Conservation (phyloP, 2,797 vertebrate species). For the Aphelocoma californica region DNA sequence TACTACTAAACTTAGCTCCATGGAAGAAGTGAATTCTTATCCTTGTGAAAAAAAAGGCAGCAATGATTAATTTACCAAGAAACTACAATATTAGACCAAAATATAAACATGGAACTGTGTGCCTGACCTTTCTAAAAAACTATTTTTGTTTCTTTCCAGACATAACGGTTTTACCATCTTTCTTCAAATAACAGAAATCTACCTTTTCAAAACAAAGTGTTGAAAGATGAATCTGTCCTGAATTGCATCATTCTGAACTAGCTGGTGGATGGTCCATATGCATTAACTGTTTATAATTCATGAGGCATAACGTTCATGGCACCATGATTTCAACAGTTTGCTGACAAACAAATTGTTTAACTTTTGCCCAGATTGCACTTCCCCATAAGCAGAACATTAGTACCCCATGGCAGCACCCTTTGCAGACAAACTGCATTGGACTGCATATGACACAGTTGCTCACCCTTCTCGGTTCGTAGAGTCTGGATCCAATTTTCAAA, state of each 20-base stretch:
- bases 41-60: neutral
- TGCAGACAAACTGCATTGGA: conserved; percentile 9
- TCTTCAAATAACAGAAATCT: conserved; percentile 65
- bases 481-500: conserved; percentile 77
- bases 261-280: neutral
- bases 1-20: neutral
- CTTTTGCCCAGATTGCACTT: conserved; percentile 24
- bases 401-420: neutral
- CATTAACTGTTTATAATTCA: neutral
- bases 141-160: conserved; percentile 37
- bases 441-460: conserved; percentile 5
- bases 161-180: conserved; percentile 59
- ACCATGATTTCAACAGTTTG: neutral
- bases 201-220: conserved; percentile 55
- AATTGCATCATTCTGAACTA: conserved; percentile 37
- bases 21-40: neutral
- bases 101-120: conserved; percentile 1
- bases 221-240: conserved; percentile 39
- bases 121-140: conserved; percentile 12
- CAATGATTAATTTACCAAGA: neutral
- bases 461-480: conserved; percentile 52
- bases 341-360: conserved; percentile 26
- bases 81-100: neutral
- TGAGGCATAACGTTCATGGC: neutral
- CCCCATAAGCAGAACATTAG: neutral